Percentiles rank a stretch among this genome's conserved stretches.
Conservation (phyloP, 1,140 invertebrate species). For the Drosophila baimaii region DNA sequence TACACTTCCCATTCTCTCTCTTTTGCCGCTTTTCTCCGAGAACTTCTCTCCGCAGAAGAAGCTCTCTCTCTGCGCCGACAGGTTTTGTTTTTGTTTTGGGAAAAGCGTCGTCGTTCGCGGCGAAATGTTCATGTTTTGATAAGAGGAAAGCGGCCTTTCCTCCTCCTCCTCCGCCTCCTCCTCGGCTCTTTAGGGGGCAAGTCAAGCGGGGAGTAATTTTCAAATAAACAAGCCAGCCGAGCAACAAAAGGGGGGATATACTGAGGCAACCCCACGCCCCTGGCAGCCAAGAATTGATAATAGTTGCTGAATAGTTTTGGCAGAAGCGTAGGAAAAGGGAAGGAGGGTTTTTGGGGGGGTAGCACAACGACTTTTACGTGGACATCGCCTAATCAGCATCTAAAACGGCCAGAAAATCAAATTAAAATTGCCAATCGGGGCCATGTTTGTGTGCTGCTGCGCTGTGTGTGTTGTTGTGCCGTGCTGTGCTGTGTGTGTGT, state of each 20-base stretch:
- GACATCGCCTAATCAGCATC: constrained; percentile 67
- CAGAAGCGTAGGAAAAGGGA: constrained; percentile 17
- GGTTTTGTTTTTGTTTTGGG: constrained; percentile 66
- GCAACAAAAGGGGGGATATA: constrained; percentile 34
- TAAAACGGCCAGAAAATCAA: constrained; percentile 75
- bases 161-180: background rate
- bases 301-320: constrained; percentile 58
- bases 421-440: constrained; percentile 77
- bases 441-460: constrained; percentile 45
- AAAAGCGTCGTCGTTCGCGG: constrained; percentile 53
- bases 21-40: constrained; percentile 17
- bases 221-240: constrained; percentile 60
- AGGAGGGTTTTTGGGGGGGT: background rate
- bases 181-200: constrained; percentile 6
- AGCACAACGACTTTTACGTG: constrained; percentile 2
- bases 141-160: constrained; percentile 46
- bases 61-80: constrained; percentile 39
- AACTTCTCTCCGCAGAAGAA: constrained; percentile 19
- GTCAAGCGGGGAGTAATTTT: constrained; percentile 58
- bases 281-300: constrained; percentile 52
- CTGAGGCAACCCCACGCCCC: background rate
- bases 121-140: constrained; percentile 65
- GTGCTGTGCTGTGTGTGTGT: constrained; percentile 14
- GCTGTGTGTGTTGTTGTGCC: background rate
- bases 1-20: constrained; percentile 25